phyloP scores from a whole-genome alignment of 2,113 vertebrate genomes.

The Myiagra hebetior region DNA sequence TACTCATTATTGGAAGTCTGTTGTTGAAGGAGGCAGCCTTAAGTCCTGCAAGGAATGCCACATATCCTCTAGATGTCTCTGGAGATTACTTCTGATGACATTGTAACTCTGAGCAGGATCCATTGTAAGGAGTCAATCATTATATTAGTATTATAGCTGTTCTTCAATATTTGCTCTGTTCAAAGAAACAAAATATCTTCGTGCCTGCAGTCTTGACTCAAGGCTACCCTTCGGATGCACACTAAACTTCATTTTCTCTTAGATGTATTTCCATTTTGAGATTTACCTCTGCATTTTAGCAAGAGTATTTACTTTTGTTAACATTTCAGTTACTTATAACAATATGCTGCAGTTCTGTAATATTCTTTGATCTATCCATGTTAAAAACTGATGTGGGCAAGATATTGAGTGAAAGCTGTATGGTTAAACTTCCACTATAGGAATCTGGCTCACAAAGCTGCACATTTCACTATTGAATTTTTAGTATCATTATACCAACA shows the following conservation, averaged over 20 bases:
- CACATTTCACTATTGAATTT: neutral
- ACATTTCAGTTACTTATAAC: neutral
- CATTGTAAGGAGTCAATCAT: neutral
- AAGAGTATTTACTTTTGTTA: neutral
- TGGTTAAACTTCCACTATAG: neutral
- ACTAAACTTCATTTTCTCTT: neutral
- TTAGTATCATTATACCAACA: neutral
- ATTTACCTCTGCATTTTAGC: neutral
- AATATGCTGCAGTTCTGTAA: neutral
- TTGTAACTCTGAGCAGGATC: neutral
- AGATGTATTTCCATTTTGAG: neutral
- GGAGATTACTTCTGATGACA: slow-evolving; percentile 27
- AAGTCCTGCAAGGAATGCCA: neutral
- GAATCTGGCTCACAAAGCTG: neutral
- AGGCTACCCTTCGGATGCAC: neutral
- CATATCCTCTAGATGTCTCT: slow-evolving; percentile 4
- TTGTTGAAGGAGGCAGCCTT: neutral
- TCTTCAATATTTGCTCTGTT: neutral
- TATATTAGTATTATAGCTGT: neutral
- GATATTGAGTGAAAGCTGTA: neutral
- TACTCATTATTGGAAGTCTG: neutral
- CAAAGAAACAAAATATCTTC: neutral
- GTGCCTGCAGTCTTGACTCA: neutral
- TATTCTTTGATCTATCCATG: neutral
- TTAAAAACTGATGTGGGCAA: neutral